Base-by-base conservation (phyloP, 2,113 vertebrate species). In the Glareola pratincola region DNA sequence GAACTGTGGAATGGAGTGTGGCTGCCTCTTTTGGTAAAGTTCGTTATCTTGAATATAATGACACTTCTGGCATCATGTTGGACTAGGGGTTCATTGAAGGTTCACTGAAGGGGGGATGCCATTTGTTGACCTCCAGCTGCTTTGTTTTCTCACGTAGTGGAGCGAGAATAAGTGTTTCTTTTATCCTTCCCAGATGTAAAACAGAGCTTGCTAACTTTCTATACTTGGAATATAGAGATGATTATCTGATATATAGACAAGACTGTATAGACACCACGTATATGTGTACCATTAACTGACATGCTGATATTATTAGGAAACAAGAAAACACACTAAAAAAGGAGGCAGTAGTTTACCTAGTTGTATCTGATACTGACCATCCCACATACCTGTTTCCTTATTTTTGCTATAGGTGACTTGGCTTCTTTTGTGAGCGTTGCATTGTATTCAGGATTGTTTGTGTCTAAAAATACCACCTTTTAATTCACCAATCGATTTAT, bases 121-220 rank as follows among this genome's bases (percentile, higher is more conserved):
- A 54, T 95, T 94, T 88, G 53, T 75, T 97, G 92, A 94, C 94
- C 92, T 94, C 76, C 50, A 74, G 60, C 69, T 92, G 73, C 94
- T 97, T 95, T 96, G 83, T 94, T 95, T 88, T 95, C 92, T 68
- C 75, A 82, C 7, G 8, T 24, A 94, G 67, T 87, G 23, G 23
- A 94, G 90, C 3, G 7, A 95, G 77, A 91, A 85, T 82, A 94
- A 90, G 59, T 93, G 72, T 75, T 92, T 84, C 90, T 95, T 92
- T 91, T 91, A 81, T 92, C 45, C 66, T 90, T 87, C 86, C 80
- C 73, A 92, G 89, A 94, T 92, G 83, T 81, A 94, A 95, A 89
- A 43, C 67, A 85, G 84, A 92, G n/a, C 66, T 94, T 72, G 17
- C 53, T 94, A 54, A 53, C 48, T 89, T 45, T 68, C 73, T 87